Conservation (phyloP, 2,113 vertebrate species). For the Petroica traversi region DNA sequence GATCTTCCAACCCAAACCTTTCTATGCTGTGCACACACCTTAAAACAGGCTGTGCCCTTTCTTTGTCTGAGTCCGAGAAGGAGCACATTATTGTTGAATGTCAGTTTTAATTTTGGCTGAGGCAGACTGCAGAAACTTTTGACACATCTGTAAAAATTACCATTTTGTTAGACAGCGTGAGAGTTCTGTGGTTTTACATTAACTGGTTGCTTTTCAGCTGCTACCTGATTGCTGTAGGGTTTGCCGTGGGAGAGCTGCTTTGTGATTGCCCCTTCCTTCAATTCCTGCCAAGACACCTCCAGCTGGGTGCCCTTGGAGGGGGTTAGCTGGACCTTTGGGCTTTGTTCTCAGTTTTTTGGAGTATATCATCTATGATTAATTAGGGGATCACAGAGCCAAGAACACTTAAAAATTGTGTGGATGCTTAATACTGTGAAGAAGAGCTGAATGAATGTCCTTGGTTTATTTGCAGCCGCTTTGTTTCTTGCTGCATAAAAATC, state of each 20-base stretch:
- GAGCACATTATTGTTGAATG: fast-evolving
- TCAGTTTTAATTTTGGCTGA: not conserved
- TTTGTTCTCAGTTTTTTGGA: not conserved
- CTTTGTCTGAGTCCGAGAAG: not conserved
- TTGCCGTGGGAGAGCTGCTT: not conserved
- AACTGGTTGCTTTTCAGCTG: not conserved
- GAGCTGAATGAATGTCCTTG: not conserved
- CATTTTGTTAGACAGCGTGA: not conserved
- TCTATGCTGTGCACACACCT: fast-evolving
- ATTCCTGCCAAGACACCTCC: not conserved
- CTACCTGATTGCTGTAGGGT: not conserved
- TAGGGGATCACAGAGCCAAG: not conserved
- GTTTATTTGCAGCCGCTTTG: not conserved
- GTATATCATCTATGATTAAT: not conserved
- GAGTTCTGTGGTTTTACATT: not conserved
- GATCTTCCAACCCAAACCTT: not conserved
- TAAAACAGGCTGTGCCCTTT: fast-evolving
- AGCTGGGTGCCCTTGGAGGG: not conserved
- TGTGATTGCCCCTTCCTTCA: not conserved
- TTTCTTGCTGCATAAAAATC: not conserved
- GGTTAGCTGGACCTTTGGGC: not conserved
- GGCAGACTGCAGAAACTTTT: not conserved
- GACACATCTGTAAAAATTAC: not conserved
- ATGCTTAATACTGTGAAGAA: not conserved
- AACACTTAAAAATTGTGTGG: not conserved